Conservation (phyloP, 2,888 invertebrate species). For the Lottia gigantea region DNA sequence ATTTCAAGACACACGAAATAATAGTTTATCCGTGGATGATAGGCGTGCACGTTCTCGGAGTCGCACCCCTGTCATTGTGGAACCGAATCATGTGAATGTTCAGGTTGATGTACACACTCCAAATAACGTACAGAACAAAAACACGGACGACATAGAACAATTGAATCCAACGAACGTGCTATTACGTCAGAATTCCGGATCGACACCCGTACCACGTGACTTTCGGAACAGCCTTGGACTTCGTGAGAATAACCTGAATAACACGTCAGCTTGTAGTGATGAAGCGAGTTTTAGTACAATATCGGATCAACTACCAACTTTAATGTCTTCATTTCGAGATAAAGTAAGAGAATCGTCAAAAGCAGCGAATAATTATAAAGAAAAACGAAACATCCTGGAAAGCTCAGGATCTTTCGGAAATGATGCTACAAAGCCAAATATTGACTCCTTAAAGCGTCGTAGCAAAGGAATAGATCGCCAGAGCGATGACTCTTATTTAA, state of each 20-base stretch:
- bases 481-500: not conserved
- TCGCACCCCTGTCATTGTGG: slow-evolving; percentile 24
- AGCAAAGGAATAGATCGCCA: not conserved
- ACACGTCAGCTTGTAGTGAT: slow-evolving; percentile 26
- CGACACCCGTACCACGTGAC: slow-evolving; percentile 33
- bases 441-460: not conserved
- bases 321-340: slow-evolving; percentile 42
- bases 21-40: slow-evolving; percentile 34
- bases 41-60: slow-evolving; percentile 17
- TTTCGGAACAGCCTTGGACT: slow-evolving; percentile 50
- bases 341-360: slow-evolving; percentile 39
- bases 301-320: slow-evolving; percentile 34
- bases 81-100: slow-evolving; percentile 39
- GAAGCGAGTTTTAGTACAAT: slow-evolving; percentile 15
- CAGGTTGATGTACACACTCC: slow-evolving; percentile 52
- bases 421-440: not conserved
- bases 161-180: not conserved
- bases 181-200: not conserved
- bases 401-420: not conserved
- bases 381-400: slow-evolving; percentile 28
- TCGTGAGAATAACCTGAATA: slow-evolving; percentile 41
- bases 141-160: not conserved
- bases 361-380: slow-evolving; percentile 36
- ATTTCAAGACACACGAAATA: slow-evolving; percentile 55
- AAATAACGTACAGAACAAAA: not conserved